Evolutionary conservation across 1,140 invertebrate genomes (phyloP).

Genomic region (Thaumatotibia leucotreta): DNA sequence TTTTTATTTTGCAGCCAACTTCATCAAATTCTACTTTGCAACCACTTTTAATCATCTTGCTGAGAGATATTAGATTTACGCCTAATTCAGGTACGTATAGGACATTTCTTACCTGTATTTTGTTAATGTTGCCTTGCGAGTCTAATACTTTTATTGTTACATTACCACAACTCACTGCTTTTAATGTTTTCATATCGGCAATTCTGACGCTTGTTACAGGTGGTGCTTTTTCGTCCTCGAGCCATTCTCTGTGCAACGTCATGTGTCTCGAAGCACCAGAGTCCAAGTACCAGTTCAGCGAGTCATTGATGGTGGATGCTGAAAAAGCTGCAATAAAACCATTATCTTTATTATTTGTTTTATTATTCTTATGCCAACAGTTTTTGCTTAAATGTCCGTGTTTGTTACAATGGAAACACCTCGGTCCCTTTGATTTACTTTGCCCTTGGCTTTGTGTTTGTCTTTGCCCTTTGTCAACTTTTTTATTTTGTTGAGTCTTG

Average conservation of each 20-base stretch:
- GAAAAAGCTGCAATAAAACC: constrained; percentile 32
- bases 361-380: constrained; percentile 28
- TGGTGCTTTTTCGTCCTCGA: constrained; percentile 19
- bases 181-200: constrained; percentile 26
- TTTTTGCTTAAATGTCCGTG: constrained; percentile 36
- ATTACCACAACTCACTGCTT: constrained; percentile 27
- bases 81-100: constrained; percentile 31
- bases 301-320: constrained; percentile 19
- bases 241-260: constrained; percentile 27
- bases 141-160: constrained; percentile 19
- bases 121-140: constrained; percentile 19
- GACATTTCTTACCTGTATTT: constrained; percentile 32
- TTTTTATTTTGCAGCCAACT: constrained; percentile 32
- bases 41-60: constrained; percentile 36
- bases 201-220: constrained; percentile 25
- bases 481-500: constrained; percentile 19
- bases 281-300: constrained; percentile 24
- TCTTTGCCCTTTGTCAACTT: constrained; percentile 21
- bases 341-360: constrained; percentile 23
- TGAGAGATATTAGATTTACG: constrained; percentile 33
- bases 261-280: constrained; percentile 34
- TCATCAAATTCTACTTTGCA: constrained; percentile 32
- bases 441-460: too few species aligned
- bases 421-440: constrained; percentile 12
- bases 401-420: constrained; percentile 38